phyloP scores from a whole-genome alignment of 2,797 vertebrate species.

The Scomberomorus guttatus region DNA sequence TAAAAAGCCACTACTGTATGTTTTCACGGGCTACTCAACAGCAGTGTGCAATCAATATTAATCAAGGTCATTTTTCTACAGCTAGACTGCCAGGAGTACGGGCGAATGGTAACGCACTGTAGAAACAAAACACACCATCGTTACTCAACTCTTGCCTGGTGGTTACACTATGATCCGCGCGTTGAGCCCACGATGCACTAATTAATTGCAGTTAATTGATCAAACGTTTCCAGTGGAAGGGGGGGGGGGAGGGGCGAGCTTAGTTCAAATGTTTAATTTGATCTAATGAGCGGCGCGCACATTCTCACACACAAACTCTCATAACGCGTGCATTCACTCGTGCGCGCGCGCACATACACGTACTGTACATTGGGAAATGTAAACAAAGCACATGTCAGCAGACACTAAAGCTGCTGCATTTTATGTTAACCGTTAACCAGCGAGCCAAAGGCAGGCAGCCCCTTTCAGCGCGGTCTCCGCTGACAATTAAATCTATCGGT shows the following conservation, averaged over 20 bases:
- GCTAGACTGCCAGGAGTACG: not conserved
- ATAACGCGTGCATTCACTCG: not conserved
- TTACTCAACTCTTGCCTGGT: constrained; percentile 11
- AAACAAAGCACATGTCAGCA: constrained; percentile 69
- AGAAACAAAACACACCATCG: not conserved
- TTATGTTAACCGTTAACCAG: not conserved
- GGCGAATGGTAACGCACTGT: not conserved
- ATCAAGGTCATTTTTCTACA: constrained; percentile 74
- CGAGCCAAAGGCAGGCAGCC: constrained; percentile 3
- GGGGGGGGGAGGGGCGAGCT: not conserved
- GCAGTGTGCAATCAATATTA: constrained; percentile 65
- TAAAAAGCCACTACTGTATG: constrained; percentile 32
- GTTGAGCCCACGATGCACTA: not conserved
- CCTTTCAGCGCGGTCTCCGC: constrained; percentile 11
- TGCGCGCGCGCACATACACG: constrained; percentile 2
- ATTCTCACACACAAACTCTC: constrained; percentile 12
- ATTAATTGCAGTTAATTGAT: constrained; percentile 60
- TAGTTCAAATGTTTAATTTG: constrained; percentile 42
- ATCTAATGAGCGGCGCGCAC: constrained; percentile 33
- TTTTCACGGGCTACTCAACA: constrained; percentile 36
- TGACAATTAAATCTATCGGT: constrained; percentile 15
- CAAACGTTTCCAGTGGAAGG: not conserved
- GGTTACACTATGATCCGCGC: not conserved
- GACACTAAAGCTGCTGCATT: constrained; percentile 20
- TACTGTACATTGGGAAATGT: constrained; percentile 43